Evolutionary conservation across 2,113 vertebrate genomes (phyloP), one percentile per base, ranked within the genome.

Genomic region (Chloebia gouldiae): DNA sequence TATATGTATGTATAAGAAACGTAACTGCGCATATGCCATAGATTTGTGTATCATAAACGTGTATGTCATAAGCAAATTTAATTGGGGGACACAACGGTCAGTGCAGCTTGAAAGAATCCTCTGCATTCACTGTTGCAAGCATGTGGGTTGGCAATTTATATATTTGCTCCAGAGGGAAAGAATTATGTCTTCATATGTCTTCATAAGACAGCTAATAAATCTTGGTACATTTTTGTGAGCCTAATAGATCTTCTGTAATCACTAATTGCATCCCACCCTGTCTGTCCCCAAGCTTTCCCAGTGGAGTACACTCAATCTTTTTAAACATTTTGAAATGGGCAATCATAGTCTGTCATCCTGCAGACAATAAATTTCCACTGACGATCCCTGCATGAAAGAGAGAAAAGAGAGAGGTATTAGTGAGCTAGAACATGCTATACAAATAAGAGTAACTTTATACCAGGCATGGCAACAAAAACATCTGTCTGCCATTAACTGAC

Each of bases 291-390:
- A 5, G 54, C n/a, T 86, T 92, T 91, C 39, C 54, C 63, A 15
- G 33, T 33, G 37, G 40, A 59, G 20, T n/a, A 9, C 16, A 39
- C 33, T 47, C 10, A 16, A 50, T 61, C 15, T 33, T 72, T 95
- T 95, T 99, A 99, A 79, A 98, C 97, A 75, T 98, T 99, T 73
- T 98, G 97, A 97, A 99, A 99, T 73, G 98, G 97, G 94, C 99
- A 99, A 96, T 99, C 98, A 87, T 98, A 99, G 47, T 99, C 98
- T 57, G 99, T 99, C 99, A 99, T 99, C 92, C 98, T 98, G 98
- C 99, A 99, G 97, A 99, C 96, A 89, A 99, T 98, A 97, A 99
- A 99, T 97, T 99, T 99, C 99, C 99, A 99, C 90, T 99, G 99
- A 47, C 99, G 99, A 97, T 99, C 99, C 97, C 99, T 99, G 98